A percentile compares a stretch with the other conserved stretches of the same genome.
Evolutionary conservation across 2,113 vertebrate species (phyloP).

Genomic region (Hypanus sabinus): DNA sequence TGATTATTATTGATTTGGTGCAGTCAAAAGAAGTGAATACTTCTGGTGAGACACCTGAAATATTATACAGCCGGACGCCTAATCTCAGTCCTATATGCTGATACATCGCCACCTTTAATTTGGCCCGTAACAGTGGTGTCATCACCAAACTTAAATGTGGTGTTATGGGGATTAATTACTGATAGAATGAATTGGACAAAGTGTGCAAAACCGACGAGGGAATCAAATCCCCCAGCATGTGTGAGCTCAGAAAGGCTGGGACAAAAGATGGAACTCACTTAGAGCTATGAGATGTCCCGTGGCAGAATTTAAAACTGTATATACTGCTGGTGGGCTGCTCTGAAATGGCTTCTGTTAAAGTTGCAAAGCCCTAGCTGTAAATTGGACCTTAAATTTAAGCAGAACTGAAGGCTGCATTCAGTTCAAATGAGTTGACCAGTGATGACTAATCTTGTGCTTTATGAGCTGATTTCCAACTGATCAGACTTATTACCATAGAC

Average conservation of each 20-base stretch:
- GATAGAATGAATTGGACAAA: neutral
- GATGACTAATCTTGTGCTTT: neutral
- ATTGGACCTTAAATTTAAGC: neutral
- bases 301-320: neutral
- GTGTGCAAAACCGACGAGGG: neutral
- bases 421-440: neutral
- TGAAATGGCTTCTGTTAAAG: neutral
- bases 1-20: conserved; percentile 17
- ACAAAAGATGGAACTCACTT: neutral
- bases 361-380: neutral
- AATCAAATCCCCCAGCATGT: neutral
- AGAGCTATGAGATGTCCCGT: neutral
- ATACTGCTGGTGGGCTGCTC: neutral
- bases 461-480: neutral
- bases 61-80: neutral
- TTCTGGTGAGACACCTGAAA: neutral
- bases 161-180: neutral
- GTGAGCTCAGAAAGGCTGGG: neutral
- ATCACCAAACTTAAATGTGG: no score
- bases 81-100: no score
- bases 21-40: neutral
- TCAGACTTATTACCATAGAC: neutral
- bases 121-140: no score
- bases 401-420: neutral
- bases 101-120: no score